phyloP scores from a whole-genome alignment of 2,888 invertebrate genomes.

The Bombylius discolor region DNA sequence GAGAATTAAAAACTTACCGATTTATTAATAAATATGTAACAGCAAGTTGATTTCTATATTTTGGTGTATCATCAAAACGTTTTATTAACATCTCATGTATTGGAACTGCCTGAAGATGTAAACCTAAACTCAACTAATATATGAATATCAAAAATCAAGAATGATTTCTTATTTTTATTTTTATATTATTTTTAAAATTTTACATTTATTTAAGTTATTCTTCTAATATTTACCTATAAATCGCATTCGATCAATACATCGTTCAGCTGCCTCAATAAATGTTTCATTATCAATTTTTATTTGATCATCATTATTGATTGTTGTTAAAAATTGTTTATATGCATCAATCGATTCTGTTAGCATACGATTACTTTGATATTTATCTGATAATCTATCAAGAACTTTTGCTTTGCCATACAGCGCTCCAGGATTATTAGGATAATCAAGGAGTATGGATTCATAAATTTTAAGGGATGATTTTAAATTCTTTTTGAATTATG shows the following conservation, averaged over 20 bases:
- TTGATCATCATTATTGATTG: conserved; percentile 25
- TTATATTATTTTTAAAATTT: background rate
- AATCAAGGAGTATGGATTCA: conserved; percentile 41
- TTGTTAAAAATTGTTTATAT: conserved; percentile 50
- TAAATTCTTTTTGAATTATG: conserved; percentile 27
- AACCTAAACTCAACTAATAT: conserved; percentile 40
- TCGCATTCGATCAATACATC: conserved; percentile 59
- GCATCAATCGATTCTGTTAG: conserved; percentile 52
- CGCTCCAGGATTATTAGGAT: conserved; percentile 50
- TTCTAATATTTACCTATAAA: conserved; percentile 56
- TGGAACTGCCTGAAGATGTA: conserved; percentile 48
- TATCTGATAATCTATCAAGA: conserved; percentile 52
- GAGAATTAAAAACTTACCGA: conserved; percentile 49
- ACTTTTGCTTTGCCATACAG: conserved; percentile 50
- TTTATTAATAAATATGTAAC: conserved; percentile 63
- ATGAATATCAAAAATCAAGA: background rate
- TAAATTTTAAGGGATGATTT: conserved; percentile 43
- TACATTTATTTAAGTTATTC: background rate
- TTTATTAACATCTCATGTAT: conserved; percentile 55
- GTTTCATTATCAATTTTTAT: conserved; percentile 45
- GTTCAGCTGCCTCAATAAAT: conserved; percentile 44
- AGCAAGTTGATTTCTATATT: conserved; percentile 57
- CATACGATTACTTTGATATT: conserved; percentile 50
- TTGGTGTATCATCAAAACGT: conserved; percentile 52
- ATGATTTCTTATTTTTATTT: too few relatives aligned